Conservation (phyloP, 2,113 vertebrate genomes). For the Leptobrachium leishanense region DNA sequence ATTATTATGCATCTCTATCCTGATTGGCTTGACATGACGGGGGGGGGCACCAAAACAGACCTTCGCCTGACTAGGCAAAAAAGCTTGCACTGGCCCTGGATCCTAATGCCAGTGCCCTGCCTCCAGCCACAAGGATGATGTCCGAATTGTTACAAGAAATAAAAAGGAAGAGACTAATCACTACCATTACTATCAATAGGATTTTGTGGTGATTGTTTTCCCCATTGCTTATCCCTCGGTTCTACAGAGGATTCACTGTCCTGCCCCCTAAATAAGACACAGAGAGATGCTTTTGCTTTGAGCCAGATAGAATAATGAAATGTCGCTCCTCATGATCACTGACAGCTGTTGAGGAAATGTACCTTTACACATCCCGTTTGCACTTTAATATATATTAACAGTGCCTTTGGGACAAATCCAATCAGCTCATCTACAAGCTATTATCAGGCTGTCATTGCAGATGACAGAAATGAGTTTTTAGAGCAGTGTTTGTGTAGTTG, state of each 20-base stretch:
- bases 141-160: no score
- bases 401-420: constrained; percentile 46
- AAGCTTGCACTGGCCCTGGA: no score
- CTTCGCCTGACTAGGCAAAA: no score
- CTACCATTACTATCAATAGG: no score
- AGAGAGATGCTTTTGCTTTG: constrained; percentile 23
- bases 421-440: not conserved
- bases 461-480: constrained; percentile 37
- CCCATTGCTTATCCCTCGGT: no score
- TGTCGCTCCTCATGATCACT: not conserved
- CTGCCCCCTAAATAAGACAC: constrained; percentile 18
- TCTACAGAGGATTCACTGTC: not conserved
- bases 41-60: no score
- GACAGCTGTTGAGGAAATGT: constrained; percentile 44
- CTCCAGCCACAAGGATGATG: no score
- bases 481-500: constrained; percentile 12
- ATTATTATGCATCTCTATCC: no score
- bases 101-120: no score
- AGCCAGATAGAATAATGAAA: constrained; percentile 4
- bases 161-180: no score
- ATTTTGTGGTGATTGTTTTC: no score
- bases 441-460: constrained; percentile 14
- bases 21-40: no score
- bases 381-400: not conserved
- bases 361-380: constrained; percentile 13